A percentile compares a stretch with the other conserved stretches of the same genome.
phyloP scores from a whole-genome alignment of 2,888 invertebrate genomes.

The Meiosimyza platycephala region DNA sequence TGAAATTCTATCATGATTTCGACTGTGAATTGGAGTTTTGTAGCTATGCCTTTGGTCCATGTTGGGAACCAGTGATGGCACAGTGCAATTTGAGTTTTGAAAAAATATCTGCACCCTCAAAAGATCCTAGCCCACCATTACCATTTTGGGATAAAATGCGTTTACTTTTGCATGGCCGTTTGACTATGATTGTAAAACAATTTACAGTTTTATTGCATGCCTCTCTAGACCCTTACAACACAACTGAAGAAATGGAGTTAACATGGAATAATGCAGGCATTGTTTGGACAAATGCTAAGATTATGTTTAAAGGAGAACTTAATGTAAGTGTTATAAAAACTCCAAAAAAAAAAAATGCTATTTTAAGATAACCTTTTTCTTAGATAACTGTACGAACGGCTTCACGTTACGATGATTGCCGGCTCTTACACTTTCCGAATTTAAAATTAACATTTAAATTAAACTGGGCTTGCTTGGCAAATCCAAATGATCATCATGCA shows the following conservation, averaged over 20 bases:
- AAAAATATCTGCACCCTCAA: slow-evolving; percentile 85
- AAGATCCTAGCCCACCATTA: slow-evolving; percentile 92
- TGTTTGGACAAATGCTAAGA: slow-evolving; percentile 95
- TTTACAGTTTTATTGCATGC: slow-evolving; percentile 94
- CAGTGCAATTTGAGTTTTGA: slow-evolving; percentile 78
- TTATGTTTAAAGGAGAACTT: slow-evolving; percentile 91
- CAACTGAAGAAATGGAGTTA: slow-evolving; percentile 98
- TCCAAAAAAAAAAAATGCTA: no score
- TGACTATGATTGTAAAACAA: slow-evolving; percentile 88
- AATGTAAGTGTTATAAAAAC: slow-evolving; percentile 72
- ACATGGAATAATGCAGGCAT: slow-evolving; percentile 94
- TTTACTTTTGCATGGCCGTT: slow-evolving; percentile 89
- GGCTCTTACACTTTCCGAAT: slow-evolving; percentile 90
- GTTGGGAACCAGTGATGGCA: slow-evolving; percentile 92
- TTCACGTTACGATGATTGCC: slow-evolving; percentile 98
- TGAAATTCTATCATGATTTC: slow-evolving; percentile 98
- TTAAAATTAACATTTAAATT: slow-evolving; percentile 85
- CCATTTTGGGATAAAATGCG: slow-evolving; percentile 99
- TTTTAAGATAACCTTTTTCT: slow-evolving; percentile 10
- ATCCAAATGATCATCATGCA: slow-evolving; percentile 95
- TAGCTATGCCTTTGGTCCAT: slow-evolving; percentile 96
- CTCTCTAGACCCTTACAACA: slow-evolving; percentile 97
- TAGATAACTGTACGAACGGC: slow-evolving; percentile 88
- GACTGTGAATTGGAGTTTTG: slow-evolving; percentile 92
- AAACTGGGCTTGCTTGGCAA: slow-evolving; percentile 91